Conservation (phyloP, 2,113 vertebrate species). For the Odobenus rosmarus region DNA sequence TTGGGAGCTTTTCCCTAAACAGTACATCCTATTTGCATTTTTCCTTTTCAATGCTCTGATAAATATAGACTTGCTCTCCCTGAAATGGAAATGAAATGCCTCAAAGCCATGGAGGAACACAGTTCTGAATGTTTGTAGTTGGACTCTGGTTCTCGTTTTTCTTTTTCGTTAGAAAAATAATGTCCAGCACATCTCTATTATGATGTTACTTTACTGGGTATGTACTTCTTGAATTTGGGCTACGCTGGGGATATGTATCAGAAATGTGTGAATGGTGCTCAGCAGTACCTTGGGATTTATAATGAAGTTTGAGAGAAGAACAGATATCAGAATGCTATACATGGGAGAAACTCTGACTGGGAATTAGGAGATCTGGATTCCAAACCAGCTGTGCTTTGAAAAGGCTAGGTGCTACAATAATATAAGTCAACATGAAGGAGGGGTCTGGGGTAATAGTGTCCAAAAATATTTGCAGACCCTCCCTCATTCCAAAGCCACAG, state of each 20-base stretch:
- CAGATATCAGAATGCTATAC: not conserved
- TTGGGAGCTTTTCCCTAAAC: not conserved
- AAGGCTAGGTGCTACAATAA: too few species aligned
- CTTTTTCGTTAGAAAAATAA: not conserved
- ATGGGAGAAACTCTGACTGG: not conserved
- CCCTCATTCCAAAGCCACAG: not conserved
- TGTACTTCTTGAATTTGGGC: too few species aligned
- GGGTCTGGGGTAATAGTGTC: not conserved
- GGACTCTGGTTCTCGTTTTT: not conserved
- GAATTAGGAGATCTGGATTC: not conserved
- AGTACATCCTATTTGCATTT: not conserved
- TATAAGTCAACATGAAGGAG: not conserved
- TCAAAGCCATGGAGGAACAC: not conserved
- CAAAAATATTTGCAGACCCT: not conserved
- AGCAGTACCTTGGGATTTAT: not conserved
- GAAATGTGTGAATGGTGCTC: not conserved
- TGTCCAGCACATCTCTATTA: not conserved
- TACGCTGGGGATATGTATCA: fast-evolving
- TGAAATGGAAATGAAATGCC: not conserved
- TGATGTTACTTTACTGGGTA: not conserved
- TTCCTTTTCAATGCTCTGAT: not conserved
- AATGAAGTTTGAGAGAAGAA: not conserved
- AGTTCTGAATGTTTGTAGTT: conserved; percentile 23
- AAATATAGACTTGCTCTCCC: not conserved
- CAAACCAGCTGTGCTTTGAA: not conserved